phyloP scores from a whole-genome alignment of 2,797 vertebrate genomes.

The Pitangus sulphuratus region DNA sequence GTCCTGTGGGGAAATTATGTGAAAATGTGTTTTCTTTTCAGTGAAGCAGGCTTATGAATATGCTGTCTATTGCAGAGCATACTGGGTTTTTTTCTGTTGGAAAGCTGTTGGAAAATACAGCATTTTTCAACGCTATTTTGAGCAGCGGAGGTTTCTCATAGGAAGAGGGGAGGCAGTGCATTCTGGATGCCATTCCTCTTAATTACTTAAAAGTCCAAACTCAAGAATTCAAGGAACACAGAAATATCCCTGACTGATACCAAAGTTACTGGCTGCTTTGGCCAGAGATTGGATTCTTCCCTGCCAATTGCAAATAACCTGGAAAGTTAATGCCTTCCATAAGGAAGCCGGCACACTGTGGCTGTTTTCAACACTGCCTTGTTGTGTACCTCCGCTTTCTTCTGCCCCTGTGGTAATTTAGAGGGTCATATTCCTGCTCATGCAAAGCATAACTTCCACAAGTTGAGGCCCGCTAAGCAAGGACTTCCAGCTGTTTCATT shows the following conservation, averaged over 20 bases:
- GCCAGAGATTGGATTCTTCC: neutral
- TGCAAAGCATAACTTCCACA: neutral
- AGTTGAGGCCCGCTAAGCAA: neutral
- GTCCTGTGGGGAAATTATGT: neutral
- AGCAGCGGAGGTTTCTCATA: neutral
- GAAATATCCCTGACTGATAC: neutral
- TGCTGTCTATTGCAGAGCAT: neutral
- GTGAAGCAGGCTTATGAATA: neutral
- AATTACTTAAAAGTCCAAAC: slow-evolving; percentile 4
- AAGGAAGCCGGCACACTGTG: accelerated
- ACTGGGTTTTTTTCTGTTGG: neutral
- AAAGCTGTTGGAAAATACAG: neutral
- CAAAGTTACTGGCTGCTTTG: neutral
- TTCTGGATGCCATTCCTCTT: neutral
- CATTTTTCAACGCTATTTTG: neutral
- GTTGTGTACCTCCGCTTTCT: neutral
- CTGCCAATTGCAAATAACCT: neutral
- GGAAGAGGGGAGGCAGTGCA: neutral
- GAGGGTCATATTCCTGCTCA: neutral
- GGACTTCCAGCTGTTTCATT: slow-evolving; percentile 32
- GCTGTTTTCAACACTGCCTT: neutral
- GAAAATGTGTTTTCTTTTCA: neutral
- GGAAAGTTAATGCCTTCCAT: neutral
- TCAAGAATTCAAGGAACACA: neutral
- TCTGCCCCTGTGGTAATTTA: neutral